These are phyloP conservation scores for Brachypalpus laphriformis DNA, from an alignment of 2,888 invertebrate genomes.

Conservation along the genomic window DNA sequence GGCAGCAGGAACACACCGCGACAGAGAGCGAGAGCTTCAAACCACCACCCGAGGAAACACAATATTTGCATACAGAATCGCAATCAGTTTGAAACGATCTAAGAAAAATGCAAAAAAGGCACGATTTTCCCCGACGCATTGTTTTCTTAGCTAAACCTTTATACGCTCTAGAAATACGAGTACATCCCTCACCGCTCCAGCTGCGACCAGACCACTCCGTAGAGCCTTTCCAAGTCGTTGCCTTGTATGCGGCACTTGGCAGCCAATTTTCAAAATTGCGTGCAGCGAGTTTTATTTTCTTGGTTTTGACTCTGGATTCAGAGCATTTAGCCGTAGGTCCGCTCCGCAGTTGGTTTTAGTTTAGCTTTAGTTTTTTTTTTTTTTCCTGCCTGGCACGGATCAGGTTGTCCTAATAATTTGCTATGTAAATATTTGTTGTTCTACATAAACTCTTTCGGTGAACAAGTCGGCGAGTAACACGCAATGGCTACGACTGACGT, in stretches of 20 bases:
- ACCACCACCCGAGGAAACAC: conserved; percentile 35
- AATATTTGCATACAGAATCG: conserved; percentile 70
- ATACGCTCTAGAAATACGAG: conserved; percentile 61
- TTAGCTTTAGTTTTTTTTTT: neutral
- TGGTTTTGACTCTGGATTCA: conserved; percentile 11
- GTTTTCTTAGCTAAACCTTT: conserved; percentile 70
- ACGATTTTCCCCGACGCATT: conserved; percentile 59
- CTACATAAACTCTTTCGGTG: conserved; percentile 71
- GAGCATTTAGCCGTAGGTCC: conserved; percentile 41
- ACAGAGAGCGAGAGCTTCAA: neutral
- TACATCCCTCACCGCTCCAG: conserved; percentile 37
- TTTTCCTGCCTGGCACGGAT: conserved; percentile 35
- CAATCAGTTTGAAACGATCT: conserved; percentile 67
- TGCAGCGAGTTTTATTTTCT: conserved; percentile 43
- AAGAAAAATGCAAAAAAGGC: conserved; percentile 64
- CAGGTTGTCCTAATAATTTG: conserved; percentile 72
- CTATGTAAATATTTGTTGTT: conserved; percentile 74
- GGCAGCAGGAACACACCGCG: neutral
- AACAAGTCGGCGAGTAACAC: conserved; percentile 66
- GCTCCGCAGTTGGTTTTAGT: conserved; percentile 2
- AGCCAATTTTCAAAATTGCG: conserved; percentile 63
- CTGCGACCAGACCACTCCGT: neutral
- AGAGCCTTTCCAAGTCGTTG: conserved; percentile 4
- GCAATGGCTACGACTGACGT: conserved; percentile 49
- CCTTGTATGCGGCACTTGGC: conserved; percentile 49